Base-by-base conservation (phyloP, 2,888 invertebrate species). In the Andrena hattorfiana region DNA sequence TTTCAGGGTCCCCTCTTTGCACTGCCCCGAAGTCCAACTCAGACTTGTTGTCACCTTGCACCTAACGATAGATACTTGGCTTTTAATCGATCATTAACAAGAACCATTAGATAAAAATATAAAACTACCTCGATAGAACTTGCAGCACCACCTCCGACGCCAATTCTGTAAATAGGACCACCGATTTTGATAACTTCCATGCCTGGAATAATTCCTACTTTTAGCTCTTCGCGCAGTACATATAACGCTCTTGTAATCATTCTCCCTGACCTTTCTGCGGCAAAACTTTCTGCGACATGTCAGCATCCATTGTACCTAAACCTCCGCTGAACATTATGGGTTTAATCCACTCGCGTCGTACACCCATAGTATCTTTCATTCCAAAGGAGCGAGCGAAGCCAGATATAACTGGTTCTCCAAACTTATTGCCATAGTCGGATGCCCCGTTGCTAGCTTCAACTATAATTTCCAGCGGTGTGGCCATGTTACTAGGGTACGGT, bases 261-360 rank as follows among this genome's bases (percentile, higher is more conserved):
- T 30, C 54, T 32, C 48, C 60, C 4, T 83, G 87, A 97, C 97
- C 97, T 94, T 96, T 96, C 90, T 96, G 95, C 0, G 99, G 97
- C 69, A 95, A 94, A 59, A 96, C 94, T 94, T 99, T 99, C 68
- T 96, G 95, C 0, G 97, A 96, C 97, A 98, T 97, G 32, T 95
- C 94, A 2, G 97, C 96, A 83, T 98, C 97, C 96, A 99, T 97
- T 72, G 97, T 97, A 2, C 99, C 99, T 83, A 99, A 96, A 32
- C 99, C 99, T 64, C 97, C 99, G 91, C 98, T 99, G 92, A 99
- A 99, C 99, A 99, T 99, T 79, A 99, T 99, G 0, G 99, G 99
- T 92, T 99, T 99, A 13, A 99, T 97, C 95, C 98, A 99, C 94
- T 99, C 99, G 75, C 97, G 96, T 76, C 99, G 95, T 84, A 96